phyloP scores from a whole-genome alignment of 2,113 vertebrate genomes.

The Boulengeromyrus knoepffleri region DNA sequence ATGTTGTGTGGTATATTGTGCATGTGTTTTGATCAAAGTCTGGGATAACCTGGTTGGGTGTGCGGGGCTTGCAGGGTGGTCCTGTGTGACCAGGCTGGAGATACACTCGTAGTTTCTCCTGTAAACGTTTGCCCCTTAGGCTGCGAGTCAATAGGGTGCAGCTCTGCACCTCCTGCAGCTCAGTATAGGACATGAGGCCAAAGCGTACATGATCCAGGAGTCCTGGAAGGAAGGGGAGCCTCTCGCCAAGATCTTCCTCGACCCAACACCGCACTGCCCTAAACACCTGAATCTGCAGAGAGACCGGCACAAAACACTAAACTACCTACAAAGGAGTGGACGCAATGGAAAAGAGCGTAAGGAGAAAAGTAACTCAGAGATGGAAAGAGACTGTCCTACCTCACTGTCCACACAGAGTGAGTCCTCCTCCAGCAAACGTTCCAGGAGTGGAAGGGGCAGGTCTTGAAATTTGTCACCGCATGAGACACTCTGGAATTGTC shows the following conservation, averaged over 20 bases:
- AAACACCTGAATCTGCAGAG: conserved; percentile 50
- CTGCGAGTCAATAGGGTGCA: conserved; percentile 32
- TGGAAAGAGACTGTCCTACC: background rate
- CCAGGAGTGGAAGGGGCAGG: conserved; percentile 51
- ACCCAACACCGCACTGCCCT: conserved; percentile 59
- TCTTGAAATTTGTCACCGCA: conserved; percentile 55
- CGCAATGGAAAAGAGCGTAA: background rate
- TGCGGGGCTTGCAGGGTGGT: conserved; percentile 49
- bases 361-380: background rate
- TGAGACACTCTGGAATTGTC: conserved; percentile 55
- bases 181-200: conserved; percentile 61
- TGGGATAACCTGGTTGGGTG: conserved; percentile 42
- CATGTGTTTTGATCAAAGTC: background rate
- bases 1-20: background rate
- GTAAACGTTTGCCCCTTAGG: conserved; percentile 7
- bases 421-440: conserved; percentile 57
- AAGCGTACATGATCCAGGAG: conserved; percentile 60
- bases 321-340: background rate
- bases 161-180: conserved; percentile 54
- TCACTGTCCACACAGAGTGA: conserved; percentile 59
- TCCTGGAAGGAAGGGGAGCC: conserved; percentile 44
- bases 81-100: conserved; percentile 28
- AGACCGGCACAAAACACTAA: background rate
- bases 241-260: conserved; percentile 44
- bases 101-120: conserved; percentile 4